Conservation (phyloP, 2,797 vertebrate genomes). For the Setipinna tenuifilis region DNA sequence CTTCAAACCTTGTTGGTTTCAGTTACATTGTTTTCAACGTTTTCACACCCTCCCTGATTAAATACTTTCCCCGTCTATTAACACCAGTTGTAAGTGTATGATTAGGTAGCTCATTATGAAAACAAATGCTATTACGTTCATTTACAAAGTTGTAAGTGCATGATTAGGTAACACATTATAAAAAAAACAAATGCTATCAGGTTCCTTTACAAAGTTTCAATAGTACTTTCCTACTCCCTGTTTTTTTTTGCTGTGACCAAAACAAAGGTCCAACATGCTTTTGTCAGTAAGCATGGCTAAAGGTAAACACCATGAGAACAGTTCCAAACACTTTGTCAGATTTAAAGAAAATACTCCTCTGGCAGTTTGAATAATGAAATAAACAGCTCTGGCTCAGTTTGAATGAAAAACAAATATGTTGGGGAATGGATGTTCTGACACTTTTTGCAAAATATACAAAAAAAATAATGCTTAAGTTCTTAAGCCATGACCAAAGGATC, state of each 20-base stretch:
- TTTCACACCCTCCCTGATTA: constrained; percentile 20
- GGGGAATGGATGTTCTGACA: no score
- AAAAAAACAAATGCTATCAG: background rate
- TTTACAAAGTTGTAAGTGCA: background rate
- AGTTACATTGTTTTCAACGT: background rate
- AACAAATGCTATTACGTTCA: background rate
- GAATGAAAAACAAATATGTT: no score
- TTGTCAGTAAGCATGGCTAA: background rate
- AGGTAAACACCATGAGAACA: background rate
- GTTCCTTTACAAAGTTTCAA: background rate
- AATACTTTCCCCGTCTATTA: background rate
- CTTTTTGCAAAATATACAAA: no score
- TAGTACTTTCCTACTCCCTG: background rate
- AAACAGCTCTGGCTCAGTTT: no score
- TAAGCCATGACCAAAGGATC: no score
- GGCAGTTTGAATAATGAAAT: no score
- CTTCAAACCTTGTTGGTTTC: background rate
- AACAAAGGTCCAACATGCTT: background rate
- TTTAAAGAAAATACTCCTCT: no score
- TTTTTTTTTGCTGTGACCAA: background rate
- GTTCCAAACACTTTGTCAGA: background rate
- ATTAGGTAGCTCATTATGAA: background rate
- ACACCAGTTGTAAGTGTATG: background rate
- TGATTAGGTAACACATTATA: background rate
- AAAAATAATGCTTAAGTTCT: no score